These are phyloP conservation scores for Chloroceryle inda DNA, from an alignment of 2,797 vertebrate species.

Conservation along the genomic window DNA sequence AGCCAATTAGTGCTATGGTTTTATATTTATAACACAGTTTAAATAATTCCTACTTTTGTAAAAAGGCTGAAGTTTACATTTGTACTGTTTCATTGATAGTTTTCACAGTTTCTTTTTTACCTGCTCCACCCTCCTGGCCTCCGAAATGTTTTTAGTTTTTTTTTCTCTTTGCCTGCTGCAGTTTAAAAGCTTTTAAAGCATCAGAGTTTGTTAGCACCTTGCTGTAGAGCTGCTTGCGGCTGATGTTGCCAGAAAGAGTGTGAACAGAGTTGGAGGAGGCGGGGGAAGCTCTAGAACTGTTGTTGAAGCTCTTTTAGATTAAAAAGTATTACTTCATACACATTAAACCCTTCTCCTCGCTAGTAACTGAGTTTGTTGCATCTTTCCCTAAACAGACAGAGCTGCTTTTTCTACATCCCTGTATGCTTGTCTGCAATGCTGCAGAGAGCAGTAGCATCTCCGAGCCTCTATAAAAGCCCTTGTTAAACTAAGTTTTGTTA, in stretches of 20 bases:
- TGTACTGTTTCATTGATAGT: not conserved
- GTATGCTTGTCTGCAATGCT: not conserved
- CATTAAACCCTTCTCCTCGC: not conserved
- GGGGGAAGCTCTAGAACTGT: not conserved
- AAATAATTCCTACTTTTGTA: not conserved
- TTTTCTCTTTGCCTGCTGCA: not conserved
- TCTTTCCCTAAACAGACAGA: not conserved
- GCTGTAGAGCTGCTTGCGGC: not conserved
- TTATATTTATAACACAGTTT: not conserved
- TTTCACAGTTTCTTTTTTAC: not conserved
- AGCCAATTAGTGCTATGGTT: not conserved
- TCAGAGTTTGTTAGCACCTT: not conserved
- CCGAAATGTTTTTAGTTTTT: rapidly evolving
- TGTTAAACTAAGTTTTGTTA: not conserved
- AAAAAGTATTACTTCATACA: not conserved
- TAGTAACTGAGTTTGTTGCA: not conserved
- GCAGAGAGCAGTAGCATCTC: not conserved
- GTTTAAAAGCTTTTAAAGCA: not conserved
- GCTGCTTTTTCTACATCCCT: not conserved
- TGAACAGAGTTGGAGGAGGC: not conserved
- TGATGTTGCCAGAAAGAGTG: not conserved
- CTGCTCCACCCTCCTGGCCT: not conserved
- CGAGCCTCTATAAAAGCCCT: not conserved
- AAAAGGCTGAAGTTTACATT: not conserved
- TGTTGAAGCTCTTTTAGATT: not conserved